Evolutionary conservation across 2,797 vertebrate genomes (phyloP), one percentile per base, ranked within the genome.

Genomic region (Petrocephalus sullivani): DNA sequence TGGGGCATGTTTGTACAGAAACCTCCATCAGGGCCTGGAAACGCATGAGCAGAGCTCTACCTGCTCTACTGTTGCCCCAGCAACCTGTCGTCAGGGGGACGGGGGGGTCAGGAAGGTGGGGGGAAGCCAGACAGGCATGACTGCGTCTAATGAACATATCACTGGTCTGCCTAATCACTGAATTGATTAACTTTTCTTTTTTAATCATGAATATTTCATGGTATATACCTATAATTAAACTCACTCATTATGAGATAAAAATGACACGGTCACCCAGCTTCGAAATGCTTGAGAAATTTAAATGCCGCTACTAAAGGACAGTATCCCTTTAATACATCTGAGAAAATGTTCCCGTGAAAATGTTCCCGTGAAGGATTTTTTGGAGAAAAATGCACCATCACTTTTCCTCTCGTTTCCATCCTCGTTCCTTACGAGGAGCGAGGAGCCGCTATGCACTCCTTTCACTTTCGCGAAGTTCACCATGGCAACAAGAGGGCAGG

Each of bases 161-260:
- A 86, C 51, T 58, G 83, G 88, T 37, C 88, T 86, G 83, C 88
- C 88, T 88, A 88, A 88, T 88, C 83, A 78, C 51, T 41, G 88
- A 88, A 88, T 86, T 88, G 88, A 88, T 88, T 88, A 88, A 88
- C 88, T 88, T 88, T 88, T 88, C 88, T 57, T 88, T 88, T 88
- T 88, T 75, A 88, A 88, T 86, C 88, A 88, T 88, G 88, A 88
- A 88, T 88, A 88, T 88, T 88, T 88, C 83, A 88, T 88, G 88
- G 83, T 88, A 88, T 88, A 86, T 86, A 88, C 88, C 88, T 88
- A 88, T 88, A 88, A 88, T 88, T 87, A 89, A 87, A 89, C 87
- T 37, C 87, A 89, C 89, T 87, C 89, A 89, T 87, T 87, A 87
- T 89, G 41, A 87, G 54, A 89, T 64, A 89, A 86, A 89, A 86